Evolutionary conservation across 2,113 vertebrate genomes (phyloP).

Genomic region (Grammatotria lemairii): DNA sequence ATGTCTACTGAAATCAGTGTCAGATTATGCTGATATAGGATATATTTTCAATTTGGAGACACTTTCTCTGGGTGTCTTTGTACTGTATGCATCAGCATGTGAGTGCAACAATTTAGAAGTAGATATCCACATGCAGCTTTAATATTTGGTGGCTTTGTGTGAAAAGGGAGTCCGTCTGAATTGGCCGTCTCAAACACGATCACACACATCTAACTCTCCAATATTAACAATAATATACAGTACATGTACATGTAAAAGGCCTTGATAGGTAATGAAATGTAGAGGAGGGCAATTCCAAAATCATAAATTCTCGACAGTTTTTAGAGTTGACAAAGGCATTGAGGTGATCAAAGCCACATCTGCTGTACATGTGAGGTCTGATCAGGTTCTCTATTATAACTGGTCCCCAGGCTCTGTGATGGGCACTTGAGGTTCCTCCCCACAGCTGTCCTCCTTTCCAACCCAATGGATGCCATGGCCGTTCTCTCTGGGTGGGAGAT

Average conservation of each 20-base stretch:
- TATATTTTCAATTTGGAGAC: not conserved
- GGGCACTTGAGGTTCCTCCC: constrained; percentile 67
- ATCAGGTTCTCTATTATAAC: constrained; percentile 45
- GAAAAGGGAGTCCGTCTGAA: not conserved
- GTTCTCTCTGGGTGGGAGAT: constrained; percentile 59
- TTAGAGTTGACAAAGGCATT: constrained; percentile 62
- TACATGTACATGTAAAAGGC: constrained; percentile 58
- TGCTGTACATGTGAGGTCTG: constrained; percentile 53
- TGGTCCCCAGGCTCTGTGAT: constrained; percentile 46
- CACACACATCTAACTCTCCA: not conserved
- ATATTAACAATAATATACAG: constrained; percentile 53
- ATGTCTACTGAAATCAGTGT: not conserved
- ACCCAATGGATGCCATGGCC: constrained; percentile 85
- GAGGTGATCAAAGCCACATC: constrained; percentile 68
- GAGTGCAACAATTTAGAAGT: constrained; percentile 16
- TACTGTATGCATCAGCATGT: not conserved
- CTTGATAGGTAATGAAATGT: constrained; percentile 54
- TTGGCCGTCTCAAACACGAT: not conserved
- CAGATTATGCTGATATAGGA: not conserved
- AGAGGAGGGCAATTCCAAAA: constrained; percentile 13
- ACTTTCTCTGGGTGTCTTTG: not conserved
- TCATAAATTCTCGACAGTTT: constrained; percentile 26
- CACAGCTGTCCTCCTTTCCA: constrained; percentile 77
- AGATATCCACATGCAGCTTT: constrained; percentile 52
- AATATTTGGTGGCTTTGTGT: constrained; percentile 30